Conservation (phyloP, 2,113 vertebrate species). For the Canis aureus region DNA sequence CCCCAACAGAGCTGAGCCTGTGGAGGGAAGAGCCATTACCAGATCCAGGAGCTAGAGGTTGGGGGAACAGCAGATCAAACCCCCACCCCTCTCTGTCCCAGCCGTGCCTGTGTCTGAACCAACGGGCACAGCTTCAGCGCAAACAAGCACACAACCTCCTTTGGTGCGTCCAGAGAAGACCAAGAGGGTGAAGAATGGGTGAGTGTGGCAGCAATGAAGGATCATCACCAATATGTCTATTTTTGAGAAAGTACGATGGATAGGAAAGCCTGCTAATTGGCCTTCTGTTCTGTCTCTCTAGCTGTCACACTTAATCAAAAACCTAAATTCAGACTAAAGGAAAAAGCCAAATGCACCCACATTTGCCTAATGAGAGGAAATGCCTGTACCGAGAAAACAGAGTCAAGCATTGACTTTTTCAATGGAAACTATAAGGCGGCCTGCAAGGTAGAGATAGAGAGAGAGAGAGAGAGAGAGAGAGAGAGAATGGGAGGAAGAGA, state of each 20-base stretch:
- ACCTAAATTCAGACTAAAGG: neutral
- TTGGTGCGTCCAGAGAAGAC: neutral
- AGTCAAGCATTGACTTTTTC: neutral
- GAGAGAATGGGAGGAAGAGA: neutral
- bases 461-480: fast-evolving
- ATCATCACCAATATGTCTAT: too few species aligned
- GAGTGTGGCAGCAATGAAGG: neutral
- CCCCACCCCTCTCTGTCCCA: too few species aligned
- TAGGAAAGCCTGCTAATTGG: neutral
- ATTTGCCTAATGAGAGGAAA: neutral
- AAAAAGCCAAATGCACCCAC: neutral
- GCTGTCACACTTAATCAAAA: neutral
- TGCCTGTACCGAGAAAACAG: neutral
- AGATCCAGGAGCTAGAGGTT: neutral
- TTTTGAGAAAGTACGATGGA: neutral
- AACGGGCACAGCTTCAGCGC: fast-evolving
- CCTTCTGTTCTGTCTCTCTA: neutral
- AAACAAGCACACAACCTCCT: neutral
- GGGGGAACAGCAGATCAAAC: neutral
- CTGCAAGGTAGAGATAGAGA: neutral
- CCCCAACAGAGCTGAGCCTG: fast-evolving
- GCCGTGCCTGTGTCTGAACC: neutral
- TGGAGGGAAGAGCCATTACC: fast-evolving
- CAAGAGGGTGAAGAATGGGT: neutral
- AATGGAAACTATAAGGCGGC: neutral